Conservation (phyloP, 2,113 vertebrate genomes). For the Phaethornis superciliosus region DNA sequence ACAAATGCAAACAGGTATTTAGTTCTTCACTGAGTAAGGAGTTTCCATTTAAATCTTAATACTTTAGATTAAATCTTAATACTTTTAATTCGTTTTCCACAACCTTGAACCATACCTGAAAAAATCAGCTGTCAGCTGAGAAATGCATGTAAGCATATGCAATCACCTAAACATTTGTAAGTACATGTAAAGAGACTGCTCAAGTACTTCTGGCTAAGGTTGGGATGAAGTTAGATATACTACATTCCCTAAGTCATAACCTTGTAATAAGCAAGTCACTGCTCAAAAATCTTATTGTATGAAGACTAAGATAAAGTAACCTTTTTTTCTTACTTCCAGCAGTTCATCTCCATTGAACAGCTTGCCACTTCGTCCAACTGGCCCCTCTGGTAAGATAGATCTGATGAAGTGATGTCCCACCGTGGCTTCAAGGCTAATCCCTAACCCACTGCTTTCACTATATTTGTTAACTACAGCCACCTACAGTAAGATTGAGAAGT, state of each 20-base stretch:
- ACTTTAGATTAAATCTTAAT: neutral
- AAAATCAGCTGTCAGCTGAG: neutral
- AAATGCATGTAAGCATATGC: neutral
- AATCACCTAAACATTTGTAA: neutral
- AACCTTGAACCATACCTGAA: neutral
- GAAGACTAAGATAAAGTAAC: neutral
- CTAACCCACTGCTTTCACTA: conserved; percentile 91
- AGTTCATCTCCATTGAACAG: conserved; percentile 95
- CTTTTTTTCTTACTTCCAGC: conserved; percentile 83
- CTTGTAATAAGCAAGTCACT: neutral
- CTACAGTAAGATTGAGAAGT: conserved; percentile 67
- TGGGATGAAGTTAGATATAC: neutral
- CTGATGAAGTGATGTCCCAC: conserved; percentile 93
- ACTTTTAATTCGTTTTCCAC: neutral
- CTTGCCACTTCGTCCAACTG: conserved; percentile 89
- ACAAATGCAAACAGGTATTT: neutral
- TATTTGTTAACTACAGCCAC: conserved; percentile 93
- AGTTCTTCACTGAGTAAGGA: neutral
- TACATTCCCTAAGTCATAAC: neutral
- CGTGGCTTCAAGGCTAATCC: conserved; percentile 92
- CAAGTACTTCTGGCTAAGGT: neutral
- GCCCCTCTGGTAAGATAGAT: conserved; percentile 93
- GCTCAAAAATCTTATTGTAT: neutral
- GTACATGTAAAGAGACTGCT: neutral
- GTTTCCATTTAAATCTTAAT: neutral